Conservation (phyloP, 2,797 vertebrate genomes). For the Picus viridis region DNA sequence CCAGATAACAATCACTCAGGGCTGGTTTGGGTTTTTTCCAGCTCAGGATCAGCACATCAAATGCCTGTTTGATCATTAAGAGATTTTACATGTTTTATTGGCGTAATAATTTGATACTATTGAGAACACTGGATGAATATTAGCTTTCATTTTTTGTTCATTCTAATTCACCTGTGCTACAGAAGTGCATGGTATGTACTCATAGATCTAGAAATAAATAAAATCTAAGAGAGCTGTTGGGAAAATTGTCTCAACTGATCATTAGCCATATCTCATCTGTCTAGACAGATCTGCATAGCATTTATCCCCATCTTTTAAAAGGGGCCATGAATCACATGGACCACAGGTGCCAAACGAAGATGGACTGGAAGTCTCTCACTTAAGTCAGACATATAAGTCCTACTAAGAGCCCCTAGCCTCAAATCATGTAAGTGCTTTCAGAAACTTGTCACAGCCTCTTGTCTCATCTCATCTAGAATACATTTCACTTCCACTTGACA, state of each 20-base stretch:
- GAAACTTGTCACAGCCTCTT: neutral
- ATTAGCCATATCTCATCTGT: slow-evolving; percentile 21
- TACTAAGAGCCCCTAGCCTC: neutral
- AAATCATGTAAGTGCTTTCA: neutral
- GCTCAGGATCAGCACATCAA: slow-evolving; percentile 28
- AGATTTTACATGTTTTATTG: slow-evolving; percentile 43
- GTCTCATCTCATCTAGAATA: neutral
- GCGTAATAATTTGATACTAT: slow-evolving; percentile 23
- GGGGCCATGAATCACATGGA: neutral
- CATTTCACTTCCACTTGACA: neutral
- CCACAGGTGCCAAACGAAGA: neutral
- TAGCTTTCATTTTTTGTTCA: neutral
- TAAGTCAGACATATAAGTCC: neutral
- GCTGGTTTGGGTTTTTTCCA: neutral
- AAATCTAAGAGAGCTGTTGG: neutral
- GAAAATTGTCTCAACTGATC: slow-evolving; percentile 18
- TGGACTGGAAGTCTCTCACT: neutral
- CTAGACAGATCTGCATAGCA: slow-evolving; percentile 15
- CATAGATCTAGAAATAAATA: slow-evolving; percentile 25
- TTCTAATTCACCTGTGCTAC: neutral
- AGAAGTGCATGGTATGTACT: neutral
- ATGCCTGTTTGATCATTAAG: slow-evolving; percentile 19
- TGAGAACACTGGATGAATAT: slow-evolving; percentile 9
- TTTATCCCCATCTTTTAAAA: slow-evolving; percentile 3
- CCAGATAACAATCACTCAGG: slow-evolving; percentile 20